These are phyloP conservation scores for Podilymbus podiceps DNA, from an alignment of 2,113 vertebrate species.

Conservation along the genomic window DNA sequence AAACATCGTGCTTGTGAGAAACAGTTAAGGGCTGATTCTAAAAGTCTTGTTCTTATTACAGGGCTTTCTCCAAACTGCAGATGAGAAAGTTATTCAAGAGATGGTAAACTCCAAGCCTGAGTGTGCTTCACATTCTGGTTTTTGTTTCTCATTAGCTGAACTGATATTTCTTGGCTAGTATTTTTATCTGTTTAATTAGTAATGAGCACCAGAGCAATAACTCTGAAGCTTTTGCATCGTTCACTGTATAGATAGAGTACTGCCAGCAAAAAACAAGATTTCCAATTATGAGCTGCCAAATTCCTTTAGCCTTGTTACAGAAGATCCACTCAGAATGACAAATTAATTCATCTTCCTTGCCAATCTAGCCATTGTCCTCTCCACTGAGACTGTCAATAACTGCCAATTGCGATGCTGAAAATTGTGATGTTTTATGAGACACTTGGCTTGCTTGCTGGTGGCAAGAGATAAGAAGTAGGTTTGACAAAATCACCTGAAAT, in stretches of 20 bases:
- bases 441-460: background rate
- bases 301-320: conserved; percentile 36
- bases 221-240: background rate
- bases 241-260: background rate
- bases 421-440: conserved; percentile 16
- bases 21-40: background rate
- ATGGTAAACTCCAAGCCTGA: background rate
- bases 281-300: conserved; percentile 38
- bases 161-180: conserved; percentile 10
- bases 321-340: conserved; percentile 36
- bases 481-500: background rate
- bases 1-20: background rate
- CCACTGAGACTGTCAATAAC: conserved; percentile 43
- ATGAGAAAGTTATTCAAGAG: background rate
- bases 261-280: conserved; percentile 23
- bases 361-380: conserved; percentile 41
- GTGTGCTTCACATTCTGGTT: background rate
- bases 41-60: background rate
- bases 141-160: conserved; percentile 12
- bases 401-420: conserved; percentile 34
- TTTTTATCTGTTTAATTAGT: conserved; percentile 40
- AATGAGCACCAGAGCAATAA: background rate
- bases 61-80: background rate
- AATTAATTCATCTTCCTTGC: conserved; percentile 56
- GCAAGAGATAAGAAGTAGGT: background rate